Percentiles rank a stretch among this genome's conserved stretches.
Conservation (phyloP, 2,113 vertebrate genomes). For the Lophura nycthemera region DNA sequence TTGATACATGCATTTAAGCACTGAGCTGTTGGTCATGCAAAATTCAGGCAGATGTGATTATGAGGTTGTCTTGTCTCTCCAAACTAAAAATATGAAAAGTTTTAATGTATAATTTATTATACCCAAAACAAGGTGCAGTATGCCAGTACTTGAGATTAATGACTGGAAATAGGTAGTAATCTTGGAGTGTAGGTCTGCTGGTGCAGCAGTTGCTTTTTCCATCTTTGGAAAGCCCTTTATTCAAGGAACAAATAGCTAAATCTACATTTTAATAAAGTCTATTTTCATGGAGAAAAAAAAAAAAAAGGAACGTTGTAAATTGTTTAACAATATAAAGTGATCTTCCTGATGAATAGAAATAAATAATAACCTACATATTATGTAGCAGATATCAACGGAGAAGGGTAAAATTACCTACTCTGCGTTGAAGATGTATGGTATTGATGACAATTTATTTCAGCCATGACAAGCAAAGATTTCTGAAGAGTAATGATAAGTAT, state of each 20-base stretch:
- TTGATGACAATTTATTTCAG: not conserved
- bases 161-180: not conserved
- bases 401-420: not conserved
- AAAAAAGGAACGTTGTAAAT: not conserved
- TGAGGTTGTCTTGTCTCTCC: not conserved
- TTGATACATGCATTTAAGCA: rapidly evolving
- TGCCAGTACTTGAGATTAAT: not conserved
- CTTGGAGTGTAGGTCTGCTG: not conserved
- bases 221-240: not conserved
- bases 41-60: not conserved
- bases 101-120: not conserved
- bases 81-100: not conserved
- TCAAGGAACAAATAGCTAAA: not conserved
- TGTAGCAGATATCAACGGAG: not conserved
- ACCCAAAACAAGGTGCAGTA: not conserved
- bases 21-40: not conserved
- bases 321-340: not conserved
- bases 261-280: not conserved
- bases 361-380: not conserved
- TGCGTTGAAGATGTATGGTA: not conserved
- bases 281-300: not conserved
- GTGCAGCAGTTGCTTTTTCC: not conserved
- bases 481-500: not conserved
- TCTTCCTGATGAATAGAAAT: not conserved
- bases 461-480: not conserved